Evolutionary conservation across 2,797 vertebrate genomes (phyloP).

Genomic region (Podarcis lilfordi): DNA sequence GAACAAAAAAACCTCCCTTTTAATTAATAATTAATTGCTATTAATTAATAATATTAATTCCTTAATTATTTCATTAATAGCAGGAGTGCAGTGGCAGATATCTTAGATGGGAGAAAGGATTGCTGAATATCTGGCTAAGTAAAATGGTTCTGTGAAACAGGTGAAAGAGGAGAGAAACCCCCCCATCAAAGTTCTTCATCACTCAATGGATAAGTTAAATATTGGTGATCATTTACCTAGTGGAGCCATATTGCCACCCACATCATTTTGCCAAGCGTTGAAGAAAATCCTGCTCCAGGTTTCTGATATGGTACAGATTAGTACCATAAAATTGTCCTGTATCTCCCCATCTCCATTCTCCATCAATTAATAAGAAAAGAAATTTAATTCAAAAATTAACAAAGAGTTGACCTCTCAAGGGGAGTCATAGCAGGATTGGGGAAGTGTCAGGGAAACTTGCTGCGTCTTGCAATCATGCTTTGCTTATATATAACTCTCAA

Average conservation of each 20-base stretch:
- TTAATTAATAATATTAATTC: too few relatives aligned
- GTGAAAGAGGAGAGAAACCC: neutral
- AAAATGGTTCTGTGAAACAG: neutral
- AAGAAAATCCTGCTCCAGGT: neutral
- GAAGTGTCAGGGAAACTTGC: too few relatives aligned
- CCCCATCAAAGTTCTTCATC: neutral
- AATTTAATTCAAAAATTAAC: too few relatives aligned
- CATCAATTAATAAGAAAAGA: neutral
- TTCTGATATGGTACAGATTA: neutral
- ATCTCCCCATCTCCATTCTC: too few relatives aligned
- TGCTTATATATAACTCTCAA: too few relatives aligned
- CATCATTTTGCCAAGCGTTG: neutral
- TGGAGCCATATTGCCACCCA: neutral
- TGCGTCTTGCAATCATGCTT: too few relatives aligned
- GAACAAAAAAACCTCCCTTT: too few relatives aligned
- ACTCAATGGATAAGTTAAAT: neutral
- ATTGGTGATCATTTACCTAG: neutral
- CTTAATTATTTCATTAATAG: too few relatives aligned
- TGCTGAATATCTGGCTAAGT: neutral
- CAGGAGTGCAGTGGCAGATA: neutral
- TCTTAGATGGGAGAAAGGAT: neutral
- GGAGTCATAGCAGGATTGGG: too few relatives aligned
- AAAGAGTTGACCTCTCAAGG: too few relatives aligned
- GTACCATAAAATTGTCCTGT: too few relatives aligned
- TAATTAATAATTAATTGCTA: too few relatives aligned